These are phyloP conservation scores for Thamnophis elegans DNA, from an alignment of 2,797 vertebrate genomes.

Conservation along the genomic window DNA sequence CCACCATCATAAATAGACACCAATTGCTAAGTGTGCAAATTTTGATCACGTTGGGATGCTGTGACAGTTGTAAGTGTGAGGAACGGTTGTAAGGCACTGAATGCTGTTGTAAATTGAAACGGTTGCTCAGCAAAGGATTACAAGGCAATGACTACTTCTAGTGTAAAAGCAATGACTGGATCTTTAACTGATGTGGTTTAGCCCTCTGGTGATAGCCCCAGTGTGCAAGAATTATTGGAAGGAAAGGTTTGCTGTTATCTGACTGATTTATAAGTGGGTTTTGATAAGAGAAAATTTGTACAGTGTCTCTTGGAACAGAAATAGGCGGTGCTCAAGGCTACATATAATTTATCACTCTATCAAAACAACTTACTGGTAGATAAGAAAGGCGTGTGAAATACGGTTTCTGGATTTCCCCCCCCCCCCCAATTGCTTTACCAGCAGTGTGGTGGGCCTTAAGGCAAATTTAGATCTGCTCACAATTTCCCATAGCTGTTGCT, in stretches of 20 bases:
- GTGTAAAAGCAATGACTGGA: neutral
- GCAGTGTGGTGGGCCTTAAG: neutral
- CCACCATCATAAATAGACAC: neutral
- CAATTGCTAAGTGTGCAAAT: neutral
- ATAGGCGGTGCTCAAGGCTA: neutral
- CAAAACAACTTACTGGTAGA: neutral
- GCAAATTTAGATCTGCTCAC: neutral
- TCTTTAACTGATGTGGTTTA: neutral
- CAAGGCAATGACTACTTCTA: neutral
- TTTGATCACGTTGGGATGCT: neutral
- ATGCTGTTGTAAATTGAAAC: neutral
- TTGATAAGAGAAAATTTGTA: neutral
- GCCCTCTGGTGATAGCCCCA: neutral
- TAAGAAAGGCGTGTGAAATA: neutral
- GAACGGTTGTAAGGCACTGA: neutral
- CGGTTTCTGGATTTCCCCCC: neutral
- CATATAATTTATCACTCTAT: neutral
- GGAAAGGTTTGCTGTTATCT: neutral
- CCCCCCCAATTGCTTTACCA: neutral
- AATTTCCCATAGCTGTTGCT: neutral
- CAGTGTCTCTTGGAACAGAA: neutral
- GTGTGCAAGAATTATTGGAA: neutral
- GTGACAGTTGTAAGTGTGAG: neutral
- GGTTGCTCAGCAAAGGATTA: neutral
- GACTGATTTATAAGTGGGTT: neutral